A percentile compares a stretch with the other conserved stretches of the same genome.
Conservation (phyloP, 2,888 invertebrate species). For the Helicoverpa assulta region DNA sequence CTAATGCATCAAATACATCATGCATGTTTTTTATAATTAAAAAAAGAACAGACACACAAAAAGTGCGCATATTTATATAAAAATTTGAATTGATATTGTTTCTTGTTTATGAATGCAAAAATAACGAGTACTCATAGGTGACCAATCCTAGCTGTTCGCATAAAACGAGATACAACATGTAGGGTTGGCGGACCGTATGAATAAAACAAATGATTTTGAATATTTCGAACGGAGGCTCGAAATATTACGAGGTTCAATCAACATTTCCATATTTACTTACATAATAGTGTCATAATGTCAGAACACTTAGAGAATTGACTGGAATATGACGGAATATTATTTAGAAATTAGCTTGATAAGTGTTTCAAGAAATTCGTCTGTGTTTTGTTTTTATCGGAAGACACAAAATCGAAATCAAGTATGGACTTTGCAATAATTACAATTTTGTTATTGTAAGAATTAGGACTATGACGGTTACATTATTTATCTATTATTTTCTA, state of each 20-base stretch:
- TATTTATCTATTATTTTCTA: neutral
- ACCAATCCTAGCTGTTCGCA: slow-evolving; percentile 53
- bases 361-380: neutral
- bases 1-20: neutral
- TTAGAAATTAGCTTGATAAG: neutral
- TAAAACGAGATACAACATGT: slow-evolving; percentile 67
- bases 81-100: slow-evolving; percentile 42
- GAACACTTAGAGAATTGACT: neutral
- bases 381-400: neutral
- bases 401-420: neutral
- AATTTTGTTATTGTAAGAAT: too few relatives aligned
- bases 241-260: neutral
- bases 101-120: slow-evolving; percentile 50
- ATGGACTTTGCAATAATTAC: too few relatives aligned
- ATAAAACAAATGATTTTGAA: slow-evolving; percentile 20
- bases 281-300: neutral
- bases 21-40: neutral
- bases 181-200: slow-evolving; percentile 62
- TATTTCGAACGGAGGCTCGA: neutral
- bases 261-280: neutral
- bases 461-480: too few relatives aligned
- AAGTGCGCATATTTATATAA: slow-evolving; percentile 31
- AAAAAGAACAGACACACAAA: slow-evolving; percentile 2
- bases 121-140: slow-evolving; percentile 63
- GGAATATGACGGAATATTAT: neutral